Evolutionary conservation across 2,113 vertebrate species (phyloP).

Genomic region (Neofelis nebulosa): DNA sequence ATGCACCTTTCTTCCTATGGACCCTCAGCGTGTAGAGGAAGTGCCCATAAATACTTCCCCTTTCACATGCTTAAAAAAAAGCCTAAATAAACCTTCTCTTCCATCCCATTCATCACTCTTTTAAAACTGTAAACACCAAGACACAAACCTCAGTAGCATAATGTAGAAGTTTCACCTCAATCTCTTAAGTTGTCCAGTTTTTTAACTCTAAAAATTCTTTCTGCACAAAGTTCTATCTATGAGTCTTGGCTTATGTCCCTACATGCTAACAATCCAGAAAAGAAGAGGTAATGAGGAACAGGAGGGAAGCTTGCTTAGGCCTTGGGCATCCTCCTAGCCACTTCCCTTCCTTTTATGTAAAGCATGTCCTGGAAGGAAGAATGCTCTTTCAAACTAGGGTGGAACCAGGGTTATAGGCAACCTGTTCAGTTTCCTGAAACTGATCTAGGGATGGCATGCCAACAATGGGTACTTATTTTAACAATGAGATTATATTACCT

Average conservation of each 20-base stretch:
- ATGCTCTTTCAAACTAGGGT: not conserved
- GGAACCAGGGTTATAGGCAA: not conserved
- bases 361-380: constrained; percentile 15
- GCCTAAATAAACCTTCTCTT: not conserved
- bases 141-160: not conserved
- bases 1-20: not conserved
- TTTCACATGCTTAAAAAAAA: not conserved
- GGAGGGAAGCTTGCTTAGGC: not conserved
- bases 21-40: not conserved
- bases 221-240: not conserved
- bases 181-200: not conserved
- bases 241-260: not conserved
- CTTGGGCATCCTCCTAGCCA: not conserved
- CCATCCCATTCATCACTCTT: not conserved
- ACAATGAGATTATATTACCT: not conserved
- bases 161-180: not conserved
- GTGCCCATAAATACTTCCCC: not conserved
- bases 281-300: not conserved
- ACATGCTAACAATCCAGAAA: not conserved
- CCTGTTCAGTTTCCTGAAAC: not conserved
- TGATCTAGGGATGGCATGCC: not conserved
- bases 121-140: not conserved
- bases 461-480: not conserved
- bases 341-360: not conserved
- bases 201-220: constrained; percentile 1